Percentiles rank a stretch among this genome's conserved stretches.
Evolutionary conservation across 2,113 vertebrate genomes (phyloP).

Genomic region (Callospermophilus lateralis): DNA sequence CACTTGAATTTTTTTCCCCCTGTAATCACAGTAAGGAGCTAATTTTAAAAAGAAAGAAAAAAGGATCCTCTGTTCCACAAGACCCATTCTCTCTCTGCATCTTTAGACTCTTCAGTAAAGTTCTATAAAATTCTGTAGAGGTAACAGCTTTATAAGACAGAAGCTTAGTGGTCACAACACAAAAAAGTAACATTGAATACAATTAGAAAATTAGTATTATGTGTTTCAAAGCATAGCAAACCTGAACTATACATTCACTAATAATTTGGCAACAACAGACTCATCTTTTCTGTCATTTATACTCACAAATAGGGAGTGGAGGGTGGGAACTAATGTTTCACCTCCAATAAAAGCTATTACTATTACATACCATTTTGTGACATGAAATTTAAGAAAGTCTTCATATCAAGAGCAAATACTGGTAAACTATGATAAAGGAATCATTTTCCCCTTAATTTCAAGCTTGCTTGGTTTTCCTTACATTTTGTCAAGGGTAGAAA

Average conservation of each 20-base stretch:
- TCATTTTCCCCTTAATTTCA: constrained; percentile 33
- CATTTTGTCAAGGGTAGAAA: constrained; percentile 36
- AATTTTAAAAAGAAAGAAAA: not conserved
- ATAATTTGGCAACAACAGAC: constrained; percentile 64
- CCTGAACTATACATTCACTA: constrained; percentile 62
- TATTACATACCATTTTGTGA: constrained; percentile 41
- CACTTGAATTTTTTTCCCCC: constrained; percentile 18
- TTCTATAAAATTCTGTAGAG: constrained; percentile 48
- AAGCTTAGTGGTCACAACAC: not conserved
- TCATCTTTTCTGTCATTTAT: constrained; percentile 33
- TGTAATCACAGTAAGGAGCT: constrained; percentile 75
- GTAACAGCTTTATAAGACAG: constrained; percentile 58
- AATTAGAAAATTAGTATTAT: constrained; percentile 53
- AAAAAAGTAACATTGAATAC: constrained; percentile 50
- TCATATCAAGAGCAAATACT: constrained; percentile 58
- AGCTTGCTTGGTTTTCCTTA: constrained; percentile 57
- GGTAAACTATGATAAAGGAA: constrained; percentile 25
- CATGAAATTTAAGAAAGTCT: constrained; percentile 34
- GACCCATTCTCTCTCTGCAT: constrained; percentile 64
- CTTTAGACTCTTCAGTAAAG: constrained; percentile 2
- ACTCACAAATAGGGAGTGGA: not conserved
- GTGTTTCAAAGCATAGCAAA: constrained; percentile 71
- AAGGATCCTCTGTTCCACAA: not conserved
- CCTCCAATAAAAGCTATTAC: not conserved
- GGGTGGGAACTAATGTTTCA: not conserved